A percentile compares a stretch with the other conserved stretches of the same genome.
Evolutionary conservation across 2,888 invertebrate genomes (phyloP).

Genomic region (Aplocera efformata): DNA sequence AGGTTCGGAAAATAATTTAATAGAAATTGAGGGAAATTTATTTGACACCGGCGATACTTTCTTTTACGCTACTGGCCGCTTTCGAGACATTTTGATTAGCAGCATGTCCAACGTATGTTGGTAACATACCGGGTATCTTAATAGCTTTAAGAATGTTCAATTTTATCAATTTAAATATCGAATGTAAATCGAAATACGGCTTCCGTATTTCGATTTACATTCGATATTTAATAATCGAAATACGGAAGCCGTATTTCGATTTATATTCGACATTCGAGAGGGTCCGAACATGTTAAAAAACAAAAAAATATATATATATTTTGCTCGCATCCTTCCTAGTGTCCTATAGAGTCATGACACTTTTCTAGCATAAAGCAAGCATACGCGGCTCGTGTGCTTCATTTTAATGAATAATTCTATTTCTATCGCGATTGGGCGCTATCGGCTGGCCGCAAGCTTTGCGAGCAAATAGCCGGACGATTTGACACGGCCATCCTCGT

Average conservation of each 20-base stretch:
- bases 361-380: no score
- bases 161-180: no score
- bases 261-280: no score
- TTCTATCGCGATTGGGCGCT: constrained; percentile 75
- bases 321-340: no score
- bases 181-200: no score
- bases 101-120: constrained; percentile 18
- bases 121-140: constrained; percentile 5
- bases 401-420: constrained; percentile 78
- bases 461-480: constrained; percentile 69
- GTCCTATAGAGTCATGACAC: no score
- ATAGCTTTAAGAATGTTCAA: neutral
- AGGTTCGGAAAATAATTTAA: constrained; percentile 39
- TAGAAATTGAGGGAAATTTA: constrained; percentile 32
- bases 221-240: no score
- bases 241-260: no score
- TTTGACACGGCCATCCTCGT: constrained; percentile 53
- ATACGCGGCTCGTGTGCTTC: constrained; percentile 73
- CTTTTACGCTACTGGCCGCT: constrained; percentile 23
- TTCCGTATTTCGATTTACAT: no score
- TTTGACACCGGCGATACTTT: constrained; percentile 31
- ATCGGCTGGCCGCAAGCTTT: constrained; percentile 69
- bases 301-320: no score
- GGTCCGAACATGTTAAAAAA: no score
- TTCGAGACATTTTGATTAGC: constrained; percentile 26